Evolutionary conservation across 2,113 vertebrate genomes (phyloP), one percentile per base, ranked within the genome.

Genomic region (Periophthalmus modestus): DNA sequence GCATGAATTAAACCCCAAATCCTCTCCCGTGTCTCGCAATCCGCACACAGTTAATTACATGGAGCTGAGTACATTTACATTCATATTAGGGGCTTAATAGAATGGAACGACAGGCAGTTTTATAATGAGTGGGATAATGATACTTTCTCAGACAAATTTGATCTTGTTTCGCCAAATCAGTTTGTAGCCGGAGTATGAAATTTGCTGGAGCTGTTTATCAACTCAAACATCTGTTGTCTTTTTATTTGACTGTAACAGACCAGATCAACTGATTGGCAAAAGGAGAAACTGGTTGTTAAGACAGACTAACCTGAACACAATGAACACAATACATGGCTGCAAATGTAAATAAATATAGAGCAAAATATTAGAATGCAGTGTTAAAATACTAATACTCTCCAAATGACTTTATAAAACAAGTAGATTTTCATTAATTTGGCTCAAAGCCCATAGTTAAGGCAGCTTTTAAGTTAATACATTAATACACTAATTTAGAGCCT

Each of bases 21-120:
- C 69, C 23, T 5, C 66, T 39, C n/a, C 65, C 73, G 65, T 54
- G 55, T 72, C 76, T 1, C 6, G 73, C 74, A 59, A 77, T 67
- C 76, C 78, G 72, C 36, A 57, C 75, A 43, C 73, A 85, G 87
- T 79, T 87, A 84, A 89, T 90, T 85, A 87, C 81, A 81, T 36
- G 67, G 74, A 77, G 70, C 57, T 59, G 59, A 80, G 79, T 80
- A 54, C 84, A 90, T 91, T 92, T 89, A 88, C 89, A 89, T 91
- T 90, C 84, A 87, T 89, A 91, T 90, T 85, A 88, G 87, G 81
- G 72, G 81, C 78, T 71, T 86, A 89, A 91, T 84, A 87, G 81
- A 86, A 83, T 78, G 88, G 87, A 91, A 88, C 79, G 33, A 69
- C 77, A 69, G 46, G 70, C 73, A 0, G 48, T 61, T 71, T 86